phyloP scores from a whole-genome alignment of 2,888 invertebrate species.

The Auanema freiburgensis region DNA sequence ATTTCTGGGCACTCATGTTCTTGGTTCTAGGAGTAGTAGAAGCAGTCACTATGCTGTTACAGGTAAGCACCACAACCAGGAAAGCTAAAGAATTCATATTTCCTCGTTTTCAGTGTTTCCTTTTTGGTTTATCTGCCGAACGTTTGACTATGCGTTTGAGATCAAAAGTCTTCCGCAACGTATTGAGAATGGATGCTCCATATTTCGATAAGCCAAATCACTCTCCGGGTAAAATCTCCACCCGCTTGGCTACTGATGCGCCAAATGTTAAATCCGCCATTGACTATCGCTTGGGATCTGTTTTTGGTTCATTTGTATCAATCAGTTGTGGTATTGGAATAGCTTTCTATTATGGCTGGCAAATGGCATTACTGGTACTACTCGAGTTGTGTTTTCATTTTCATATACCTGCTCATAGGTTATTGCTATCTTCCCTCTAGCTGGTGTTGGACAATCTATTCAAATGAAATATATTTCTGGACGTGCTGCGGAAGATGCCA shows the following conservation, averaged over 20 bases:
- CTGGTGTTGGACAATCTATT: constrained; percentile 63
- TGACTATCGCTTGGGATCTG: constrained; percentile 65
- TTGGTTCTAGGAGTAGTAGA: constrained; percentile 64
- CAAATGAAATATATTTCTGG: constrained; percentile 65
- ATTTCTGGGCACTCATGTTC: constrained; percentile 67
- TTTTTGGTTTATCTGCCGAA: constrained; percentile 62
- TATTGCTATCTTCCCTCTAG: constrained; percentile 65
- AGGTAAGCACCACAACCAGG: neutral
- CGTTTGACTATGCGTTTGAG: constrained; percentile 64
- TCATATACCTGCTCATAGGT: constrained; percentile 5
- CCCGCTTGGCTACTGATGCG: constrained; percentile 67
- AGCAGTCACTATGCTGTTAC: constrained; percentile 30
- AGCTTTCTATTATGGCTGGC: constrained; percentile 67
- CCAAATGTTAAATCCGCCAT: constrained; percentile 67
- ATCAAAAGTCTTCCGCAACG: constrained; percentile 64
- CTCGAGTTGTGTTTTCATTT: constrained; percentile 19
- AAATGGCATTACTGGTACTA: constrained; percentile 65
- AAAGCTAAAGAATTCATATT: neutral
- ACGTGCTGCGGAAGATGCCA: constrained; percentile 66
- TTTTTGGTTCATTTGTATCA: constrained; percentile 64
- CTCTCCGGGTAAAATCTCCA: constrained; percentile 65
- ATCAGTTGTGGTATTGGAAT: constrained; percentile 65
- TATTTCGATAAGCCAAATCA: constrained; percentile 67
- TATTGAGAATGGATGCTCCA: constrained; percentile 65
- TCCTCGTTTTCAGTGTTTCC: constrained; percentile 41